These are phyloP conservation scores for Natator depressus DNA, from an alignment of 2,113 vertebrate species.

Conservation along the genomic window DNA sequence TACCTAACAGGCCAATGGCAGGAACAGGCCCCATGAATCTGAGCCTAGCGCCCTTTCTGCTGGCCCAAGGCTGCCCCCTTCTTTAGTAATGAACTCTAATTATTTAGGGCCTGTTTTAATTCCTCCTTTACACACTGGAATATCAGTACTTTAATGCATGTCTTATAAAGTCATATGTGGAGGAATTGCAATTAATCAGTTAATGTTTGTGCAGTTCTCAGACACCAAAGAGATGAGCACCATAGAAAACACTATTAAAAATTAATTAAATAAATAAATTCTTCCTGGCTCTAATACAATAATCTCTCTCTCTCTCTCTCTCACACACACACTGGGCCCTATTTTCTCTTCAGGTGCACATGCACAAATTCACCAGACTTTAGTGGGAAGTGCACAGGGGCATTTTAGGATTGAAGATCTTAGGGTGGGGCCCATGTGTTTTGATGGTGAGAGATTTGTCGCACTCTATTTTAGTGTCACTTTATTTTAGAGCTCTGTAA, in stretches of 20 bases:
- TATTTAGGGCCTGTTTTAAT: neutral
- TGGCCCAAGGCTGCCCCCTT: neutral
- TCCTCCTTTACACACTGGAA: neutral
- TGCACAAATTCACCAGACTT: neutral
- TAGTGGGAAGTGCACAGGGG: neutral
- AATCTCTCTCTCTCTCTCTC: neutral
- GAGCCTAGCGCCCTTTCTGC: neutral
- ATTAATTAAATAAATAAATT: neutral
- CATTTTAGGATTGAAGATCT: slow-evolving; percentile 19
- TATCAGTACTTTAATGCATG: neutral
- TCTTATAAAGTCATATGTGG: neutral
- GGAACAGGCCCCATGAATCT: slow-evolving; percentile 30
- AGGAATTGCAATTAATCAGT: neutral
- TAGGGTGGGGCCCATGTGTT: neutral
- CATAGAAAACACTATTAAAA: rapidly evolving
- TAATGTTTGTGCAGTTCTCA: neutral
- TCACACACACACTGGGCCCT: neutral
- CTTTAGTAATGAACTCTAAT: slow-evolving; percentile 11
- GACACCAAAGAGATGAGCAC: neutral
- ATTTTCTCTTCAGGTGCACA: neutral
- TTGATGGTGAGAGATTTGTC: neutral
- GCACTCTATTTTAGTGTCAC: neutral
- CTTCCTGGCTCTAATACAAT: neutral
- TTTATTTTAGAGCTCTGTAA: slow-evolving; percentile 12
- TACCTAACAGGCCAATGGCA: slow-evolving; percentile 53